Base-by-base conservation (phyloP, 1,140 invertebrate species). In the Camponotus pennsylvanicus region DNA sequence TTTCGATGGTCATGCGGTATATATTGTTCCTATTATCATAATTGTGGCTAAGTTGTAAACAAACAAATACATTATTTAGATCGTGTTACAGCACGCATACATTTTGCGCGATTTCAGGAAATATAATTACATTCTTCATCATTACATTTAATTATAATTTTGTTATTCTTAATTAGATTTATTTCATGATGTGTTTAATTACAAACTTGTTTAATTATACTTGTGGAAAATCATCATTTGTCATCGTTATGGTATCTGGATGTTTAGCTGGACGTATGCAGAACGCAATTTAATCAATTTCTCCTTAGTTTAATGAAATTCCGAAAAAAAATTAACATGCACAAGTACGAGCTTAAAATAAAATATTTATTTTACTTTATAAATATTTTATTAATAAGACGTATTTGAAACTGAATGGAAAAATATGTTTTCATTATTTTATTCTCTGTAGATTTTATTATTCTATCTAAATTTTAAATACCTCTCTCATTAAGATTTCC, bases 1-100 rank as follows among this genome's bases (percentile, higher is more conserved):
- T 73, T 73, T 75, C 69, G 27, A 61, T 55, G 67, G 45, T 66
- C 27, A 13, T 32, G 40, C 67, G 32, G 13, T 61, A 42, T 61
- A 61, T 32, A 75, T 73, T 37, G 79, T 42, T 57, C 34, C 69
- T 83, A 83, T 83, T 83, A 83, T 75, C 79, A 83, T 83, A 83
- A 83, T 83, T 70, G 79, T 45, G 69, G 57, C 79, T 75, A 83
- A 83, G 79, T 83, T 83, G 69, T 75, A 83, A 83, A 83, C 69
- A 82, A 82, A 75, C 69, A 70, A 83, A 75, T 83, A 63, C 40
- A n/a, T 83, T 75, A 83, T 83, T 83, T 83, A 83, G 69, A 83
- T 83, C 40, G 55, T 11, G 52, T 82, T 61, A 61, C 79, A 42
- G 52, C n/a, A n/a, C 67, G 79, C 27, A 73, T 75, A 27, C 63